A percentile compares a stretch with the other conserved stretches of the same genome.
Conservation (phyloP, 2,113 vertebrate genomes). For the Calyptommatus sinebrachiatus region DNA sequence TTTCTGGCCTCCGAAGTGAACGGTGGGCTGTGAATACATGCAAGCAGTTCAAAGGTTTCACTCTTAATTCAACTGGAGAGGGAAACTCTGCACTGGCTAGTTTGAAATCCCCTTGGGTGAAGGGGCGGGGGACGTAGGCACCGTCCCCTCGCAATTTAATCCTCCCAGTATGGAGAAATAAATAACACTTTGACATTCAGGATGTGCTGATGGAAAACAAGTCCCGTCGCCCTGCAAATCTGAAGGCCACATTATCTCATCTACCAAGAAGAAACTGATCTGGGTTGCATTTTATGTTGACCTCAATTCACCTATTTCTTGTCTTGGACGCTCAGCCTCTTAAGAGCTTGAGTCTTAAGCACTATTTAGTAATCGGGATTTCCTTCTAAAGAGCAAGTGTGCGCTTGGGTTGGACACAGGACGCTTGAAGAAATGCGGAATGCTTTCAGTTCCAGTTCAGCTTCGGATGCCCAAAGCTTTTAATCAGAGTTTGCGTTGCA, state of each 20-base stretch:
- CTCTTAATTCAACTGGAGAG: not conserved
- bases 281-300: fast-evolving
- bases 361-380: not conserved
- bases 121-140: not conserved
- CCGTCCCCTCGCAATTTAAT: slow-evolving; percentile 6
- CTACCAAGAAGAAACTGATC: fast-evolving
- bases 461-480: not conserved
- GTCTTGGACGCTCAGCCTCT: fast-evolving
- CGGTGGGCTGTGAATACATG: slow-evolving; percentile 34
- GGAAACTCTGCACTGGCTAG: not conserved
- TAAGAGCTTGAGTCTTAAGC: not conserved
- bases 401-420: too few relatives aligned
- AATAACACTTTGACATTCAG: slow-evolving; percentile 9
- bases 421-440: not conserved
- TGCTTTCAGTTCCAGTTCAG: not conserved
- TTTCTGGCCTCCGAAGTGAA: slow-evolving; percentile 32
- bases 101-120: not conserved
- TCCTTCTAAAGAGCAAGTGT: not conserved
- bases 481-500: not conserved
- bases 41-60: slow-evolving; percentile 22
- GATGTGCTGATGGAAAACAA: not conserved
- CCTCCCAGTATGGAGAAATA: slow-evolving; percentile 5
- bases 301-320: fast-evolving
- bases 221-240: slow-evolving; percentile 15
- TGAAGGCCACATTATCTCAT: not conserved